Evolutionary conservation across 2,113 vertebrate species (phyloP).

Genomic region (Pogona vitticeps): DNA sequence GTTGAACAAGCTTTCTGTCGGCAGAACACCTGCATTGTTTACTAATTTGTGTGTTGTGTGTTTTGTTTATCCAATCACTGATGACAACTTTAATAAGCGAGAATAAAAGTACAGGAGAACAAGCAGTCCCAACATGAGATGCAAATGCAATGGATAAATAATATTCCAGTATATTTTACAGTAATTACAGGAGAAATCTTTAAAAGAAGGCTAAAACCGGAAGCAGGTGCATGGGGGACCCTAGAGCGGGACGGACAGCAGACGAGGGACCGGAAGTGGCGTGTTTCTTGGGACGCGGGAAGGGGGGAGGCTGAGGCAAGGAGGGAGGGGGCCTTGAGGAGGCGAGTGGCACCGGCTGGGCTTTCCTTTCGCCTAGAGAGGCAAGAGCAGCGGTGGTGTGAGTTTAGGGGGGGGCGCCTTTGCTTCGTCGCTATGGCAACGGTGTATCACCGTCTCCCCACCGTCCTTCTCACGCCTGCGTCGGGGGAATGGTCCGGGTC

Average conservation of each 20-base stretch:
- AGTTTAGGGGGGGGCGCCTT: background rate
- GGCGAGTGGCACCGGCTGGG: background rate
- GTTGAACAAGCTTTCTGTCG: too few relatives aligned
- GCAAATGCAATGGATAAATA: too few relatives aligned
- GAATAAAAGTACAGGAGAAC: too few relatives aligned
- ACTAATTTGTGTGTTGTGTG: too few relatives aligned
- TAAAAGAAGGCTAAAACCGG: background rate
- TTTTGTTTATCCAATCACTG: too few relatives aligned
- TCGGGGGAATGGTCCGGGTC: too few relatives aligned
- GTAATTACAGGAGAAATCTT: too few relatives aligned
- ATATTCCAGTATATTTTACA: too few relatives aligned
- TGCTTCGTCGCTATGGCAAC: background rate
- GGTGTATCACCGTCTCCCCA: background rate
- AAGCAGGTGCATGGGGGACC: background rate
- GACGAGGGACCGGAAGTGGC: conserved; percentile 11
- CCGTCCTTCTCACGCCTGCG: background rate
- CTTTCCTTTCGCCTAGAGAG: too few relatives aligned
- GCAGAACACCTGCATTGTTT: too few relatives aligned
- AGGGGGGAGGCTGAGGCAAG: background rate
- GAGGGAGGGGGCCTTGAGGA: background rate
- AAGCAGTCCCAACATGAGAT: too few relatives aligned
- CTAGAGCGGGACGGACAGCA: background rate
- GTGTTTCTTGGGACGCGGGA: background rate
- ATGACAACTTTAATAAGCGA: too few relatives aligned
- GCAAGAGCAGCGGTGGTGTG: background rate